Base-by-base conservation (phyloP, 2,797 vertebrate genomes). In the Oryzias dopingdopingensis region DNA sequence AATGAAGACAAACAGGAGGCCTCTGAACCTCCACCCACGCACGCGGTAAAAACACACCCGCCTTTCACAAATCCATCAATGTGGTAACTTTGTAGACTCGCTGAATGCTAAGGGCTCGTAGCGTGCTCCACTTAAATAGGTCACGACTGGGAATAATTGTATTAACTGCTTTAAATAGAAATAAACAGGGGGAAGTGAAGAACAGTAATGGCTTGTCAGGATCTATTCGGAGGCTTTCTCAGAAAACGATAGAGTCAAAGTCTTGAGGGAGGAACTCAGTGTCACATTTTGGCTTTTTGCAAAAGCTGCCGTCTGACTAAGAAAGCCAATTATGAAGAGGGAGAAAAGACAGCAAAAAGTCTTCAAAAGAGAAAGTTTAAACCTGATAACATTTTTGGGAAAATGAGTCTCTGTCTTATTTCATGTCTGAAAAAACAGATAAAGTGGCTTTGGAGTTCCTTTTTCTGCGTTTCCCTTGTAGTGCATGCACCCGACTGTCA, bases 11-110 rank as follows among this genome's bases (percentile, higher is more conserved):
- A 89, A 86, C 82, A 88, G 77, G 71, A 81, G 81, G 80, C 78
- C 79, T 91, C 83, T 90, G 85, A 92, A 90, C 89, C 80, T 85
- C 84, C 89, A 88, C 91, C 89, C 88, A 90, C 89, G 72, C 81
- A 7, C 49, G 22, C 74, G 53, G 80, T 70, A 69, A 85, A 90
- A 88, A 88, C 83, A 86, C 79, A 87, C 84, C 80, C 85, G 86
- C 82, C 71, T 87, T 88, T 85, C 84, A 81, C 82, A 85, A 79
- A 90, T 82, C 81, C 85, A 86, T 91, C 86, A 89, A 84, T 62
- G 71, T 64, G 72, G 77, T 70, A 86, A 86, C 85, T 90, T 87
- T 86, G 81, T 83, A 80, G 84, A 87, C 77, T 68, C 57, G 67
- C 77, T 83, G 84, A 80, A 85, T 83, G 77, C 84, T 89, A 87